Percentiles rank a stretch among this genome's conserved stretches.
phyloP scores from a whole-genome alignment of 1,140 invertebrate species.

The Dreissena polymorpha region DNA sequence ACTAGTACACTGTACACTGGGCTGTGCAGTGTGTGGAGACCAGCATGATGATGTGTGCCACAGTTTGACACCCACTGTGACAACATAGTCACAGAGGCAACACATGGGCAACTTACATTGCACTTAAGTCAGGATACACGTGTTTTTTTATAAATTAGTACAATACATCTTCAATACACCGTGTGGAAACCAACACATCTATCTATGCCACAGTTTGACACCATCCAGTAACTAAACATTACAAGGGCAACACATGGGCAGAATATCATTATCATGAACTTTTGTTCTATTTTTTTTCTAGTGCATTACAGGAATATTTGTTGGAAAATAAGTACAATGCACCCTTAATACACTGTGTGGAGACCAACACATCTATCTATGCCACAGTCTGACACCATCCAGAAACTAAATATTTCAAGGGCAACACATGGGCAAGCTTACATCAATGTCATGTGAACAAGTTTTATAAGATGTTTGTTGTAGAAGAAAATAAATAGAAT shows the following conservation, averaged over 20 bases:
- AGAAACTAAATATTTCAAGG: not conserved
- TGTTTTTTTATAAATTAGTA: constrained; percentile 13
- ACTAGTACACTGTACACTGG: constrained; percentile 17
- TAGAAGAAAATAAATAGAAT: too few species aligned
- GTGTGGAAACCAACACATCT: constrained; percentile 2
- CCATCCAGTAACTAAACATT: not conserved
- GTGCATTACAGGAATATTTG: not conserved
- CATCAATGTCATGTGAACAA: too few species aligned
- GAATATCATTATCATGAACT: not conserved
- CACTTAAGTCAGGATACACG: too few species aligned
- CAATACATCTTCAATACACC: not conserved
- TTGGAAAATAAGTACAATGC: not conserved
- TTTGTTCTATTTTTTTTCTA: too few species aligned
- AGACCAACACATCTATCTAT: constrained; percentile 12
- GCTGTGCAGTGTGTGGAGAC: not conserved
- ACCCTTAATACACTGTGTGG: not conserved
- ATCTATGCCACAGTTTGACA: constrained; percentile 33
- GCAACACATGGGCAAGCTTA: not conserved
- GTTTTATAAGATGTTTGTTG: too few species aligned
- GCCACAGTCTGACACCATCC: constrained; percentile 14
- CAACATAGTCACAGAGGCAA: constrained; percentile 1
- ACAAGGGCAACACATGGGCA: constrained; percentile 19
- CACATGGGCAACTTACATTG: constrained; percentile 26
- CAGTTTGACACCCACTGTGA: constrained; percentile 11
- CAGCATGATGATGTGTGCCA: constrained; percentile 17